Percentiles rank a stretch among this genome's conserved stretches.
Conservation (phyloP, 1,140 invertebrate genomes). For the Trigoniulus corallinus region DNA sequence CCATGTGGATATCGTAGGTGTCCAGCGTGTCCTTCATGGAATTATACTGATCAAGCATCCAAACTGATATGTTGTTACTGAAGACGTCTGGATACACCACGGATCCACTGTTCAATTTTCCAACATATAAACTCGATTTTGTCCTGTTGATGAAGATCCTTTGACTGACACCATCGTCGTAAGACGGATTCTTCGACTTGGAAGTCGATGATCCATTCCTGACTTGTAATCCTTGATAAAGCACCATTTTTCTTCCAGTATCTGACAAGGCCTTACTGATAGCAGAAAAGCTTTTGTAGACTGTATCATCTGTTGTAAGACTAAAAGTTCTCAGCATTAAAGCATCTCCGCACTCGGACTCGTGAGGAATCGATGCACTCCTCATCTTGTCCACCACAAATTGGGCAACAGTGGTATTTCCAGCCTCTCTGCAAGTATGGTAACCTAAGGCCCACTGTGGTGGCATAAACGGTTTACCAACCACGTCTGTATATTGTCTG, state of each 20-base stretch:
- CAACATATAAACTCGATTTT: not conserved
- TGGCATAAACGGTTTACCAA: slow-evolving; percentile 22
- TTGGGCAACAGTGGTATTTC: slow-evolving; percentile 17
- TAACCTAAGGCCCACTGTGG: slow-evolving; percentile 29
- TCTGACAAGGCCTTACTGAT: not conserved
- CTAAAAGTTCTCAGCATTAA: slow-evolving; percentile 1
- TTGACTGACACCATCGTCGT: not conserved
- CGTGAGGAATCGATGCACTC: slow-evolving; percentile 15
- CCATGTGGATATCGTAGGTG: not conserved
- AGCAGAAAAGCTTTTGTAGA: not conserved
- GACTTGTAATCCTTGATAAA: not conserved
- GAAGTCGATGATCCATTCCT: not conserved
- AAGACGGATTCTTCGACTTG: not conserved
- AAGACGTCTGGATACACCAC: not conserved
- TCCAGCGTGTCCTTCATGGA: not conserved
- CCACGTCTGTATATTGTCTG: slow-evolving; percentile 28
- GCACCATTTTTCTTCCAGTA: not conserved
- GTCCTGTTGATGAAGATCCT: not conserved
- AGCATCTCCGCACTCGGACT: slow-evolving; percentile 12
- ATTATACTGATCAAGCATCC: not conserved
- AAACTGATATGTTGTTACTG: not conserved
- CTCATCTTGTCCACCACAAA: slow-evolving; percentile 18
- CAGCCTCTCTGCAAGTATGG: slow-evolving; percentile 26
- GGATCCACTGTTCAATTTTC: not conserved
- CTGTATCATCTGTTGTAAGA: not conserved